These are phyloP conservation scores for Cephus pulcher DNA, from an alignment of 2,888 invertebrate species.

Conservation along the genomic window DNA sequence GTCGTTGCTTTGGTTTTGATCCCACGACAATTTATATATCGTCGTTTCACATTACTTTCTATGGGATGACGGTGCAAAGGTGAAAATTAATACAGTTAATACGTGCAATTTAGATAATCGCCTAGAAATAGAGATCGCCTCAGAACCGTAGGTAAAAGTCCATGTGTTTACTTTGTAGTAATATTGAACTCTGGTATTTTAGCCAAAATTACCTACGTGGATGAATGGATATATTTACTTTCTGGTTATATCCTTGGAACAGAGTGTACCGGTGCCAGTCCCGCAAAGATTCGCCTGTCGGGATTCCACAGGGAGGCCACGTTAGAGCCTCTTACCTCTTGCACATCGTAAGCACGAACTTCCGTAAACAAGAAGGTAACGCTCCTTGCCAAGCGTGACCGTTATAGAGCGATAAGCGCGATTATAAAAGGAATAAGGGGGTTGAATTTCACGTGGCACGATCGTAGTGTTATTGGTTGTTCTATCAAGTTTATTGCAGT, in stretches of 20 bases:
- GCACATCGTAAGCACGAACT: conserved; percentile 30
- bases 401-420: conserved; percentile 14
- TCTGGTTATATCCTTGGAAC: background rate
- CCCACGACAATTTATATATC: too few relatives aligned
- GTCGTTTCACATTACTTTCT: background rate
- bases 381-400: conserved; percentile 28
- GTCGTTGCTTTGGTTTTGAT: too few relatives aligned
- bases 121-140: background rate
- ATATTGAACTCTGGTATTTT: background rate
- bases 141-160: background rate
- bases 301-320: background rate
- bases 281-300: background rate
- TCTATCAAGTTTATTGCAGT: background rate
- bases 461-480: background rate
- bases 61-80: background rate
- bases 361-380: conserved; percentile 41
- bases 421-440: background rate
- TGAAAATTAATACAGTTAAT: background rate
- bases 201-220: background rate
- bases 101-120: background rate
- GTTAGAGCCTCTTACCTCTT: background rate
- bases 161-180: background rate
- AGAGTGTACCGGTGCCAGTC: background rate
- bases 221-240: background rate
- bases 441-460: background rate